Conservation (phyloP, 2,797 vertebrate genomes). For the Dermochelys coriacea region DNA sequence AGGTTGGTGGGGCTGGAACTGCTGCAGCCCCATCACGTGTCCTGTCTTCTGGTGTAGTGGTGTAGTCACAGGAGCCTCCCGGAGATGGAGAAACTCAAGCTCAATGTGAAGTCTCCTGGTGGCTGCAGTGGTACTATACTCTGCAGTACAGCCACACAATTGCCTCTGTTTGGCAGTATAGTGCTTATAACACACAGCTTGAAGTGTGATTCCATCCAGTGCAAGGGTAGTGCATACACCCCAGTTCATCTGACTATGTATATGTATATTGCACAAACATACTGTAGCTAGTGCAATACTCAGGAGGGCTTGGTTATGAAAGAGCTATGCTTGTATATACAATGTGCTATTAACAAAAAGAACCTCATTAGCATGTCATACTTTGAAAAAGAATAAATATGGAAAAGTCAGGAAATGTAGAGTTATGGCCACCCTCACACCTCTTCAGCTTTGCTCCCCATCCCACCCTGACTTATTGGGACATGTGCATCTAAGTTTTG, state of each 20-base stretch:
- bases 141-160: fast-evolving
- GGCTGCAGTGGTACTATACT: not conserved
- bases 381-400: not conserved
- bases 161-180: not conserved
- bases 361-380: not conserved
- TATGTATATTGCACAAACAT: not conserved
- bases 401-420: not conserved
- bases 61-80: not conserved
- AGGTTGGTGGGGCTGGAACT: not conserved
- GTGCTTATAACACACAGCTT: fast-evolving
- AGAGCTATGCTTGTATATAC: not conserved
- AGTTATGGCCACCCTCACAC: not conserved
- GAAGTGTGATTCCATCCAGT: not conserved
- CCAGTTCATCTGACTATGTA: not conserved
- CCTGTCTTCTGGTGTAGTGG: not conserved
- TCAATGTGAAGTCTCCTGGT: not conserved
- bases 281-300: not conserved
- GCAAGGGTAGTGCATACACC: not conserved
- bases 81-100: not conserved
- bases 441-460: not conserved
- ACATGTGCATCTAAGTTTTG: not conserved
- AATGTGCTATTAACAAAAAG: not conserved
- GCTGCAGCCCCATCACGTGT: not conserved
- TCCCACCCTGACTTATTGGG: not conserved
- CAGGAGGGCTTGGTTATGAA: not conserved